Base-by-base conservation (phyloP, 1,140 invertebrate genomes). In the Zaprionus ornatus region DNA sequence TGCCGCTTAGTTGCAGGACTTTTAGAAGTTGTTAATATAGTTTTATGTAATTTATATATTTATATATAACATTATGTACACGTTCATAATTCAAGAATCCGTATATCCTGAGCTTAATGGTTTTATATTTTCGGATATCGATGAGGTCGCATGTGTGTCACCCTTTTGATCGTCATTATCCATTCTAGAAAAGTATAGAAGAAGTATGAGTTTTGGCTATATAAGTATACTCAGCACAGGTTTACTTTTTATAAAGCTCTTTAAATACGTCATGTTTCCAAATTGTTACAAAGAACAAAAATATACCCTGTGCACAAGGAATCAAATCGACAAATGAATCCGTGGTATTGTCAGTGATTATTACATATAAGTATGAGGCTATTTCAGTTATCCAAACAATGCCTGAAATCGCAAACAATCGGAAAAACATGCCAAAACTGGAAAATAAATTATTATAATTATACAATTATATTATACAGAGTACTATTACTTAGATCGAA, bases 381-480 rank as follows among this genome's bases (percentile, higher is more conserved):
- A 64, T 52, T 13, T 64, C 48, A 35, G 54, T 15, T 9, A 50
- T 9, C 62, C 62, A 64, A 1, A 25, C 21, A 13, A 54, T 9
- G 2, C 32, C 62, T 3, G 19, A 12, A n/a, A 64, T 32, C 7
- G 10, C 29, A 23, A 64, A 54, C 10, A 54, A 5, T 23, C 29
- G 48, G 4, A 64, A 35, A 64, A 54, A 64, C 62, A 25, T 64
- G 1, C 1, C 7, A n/a, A 64, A 54, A 17, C 62, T 64, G 52
- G 23, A 54, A 17, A n/a, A 54, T 25, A 17, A 7, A 37, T 6
- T 19, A 40, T 15, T 9, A 45, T 17, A 9, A 9, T 45, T 45
- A 15, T 40, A 37, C 5, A 25, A 25, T 5, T 25, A 0, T 10
- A 32, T 32, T 15, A 5, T 40, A 9, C 15, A 6, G 15, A n/a